A percentile compares a stretch with the other conserved stretches of the same genome.
phyloP scores from a whole-genome alignment of 2,113 vertebrate species.

The Dolichallabes microphthalmus region DNA sequence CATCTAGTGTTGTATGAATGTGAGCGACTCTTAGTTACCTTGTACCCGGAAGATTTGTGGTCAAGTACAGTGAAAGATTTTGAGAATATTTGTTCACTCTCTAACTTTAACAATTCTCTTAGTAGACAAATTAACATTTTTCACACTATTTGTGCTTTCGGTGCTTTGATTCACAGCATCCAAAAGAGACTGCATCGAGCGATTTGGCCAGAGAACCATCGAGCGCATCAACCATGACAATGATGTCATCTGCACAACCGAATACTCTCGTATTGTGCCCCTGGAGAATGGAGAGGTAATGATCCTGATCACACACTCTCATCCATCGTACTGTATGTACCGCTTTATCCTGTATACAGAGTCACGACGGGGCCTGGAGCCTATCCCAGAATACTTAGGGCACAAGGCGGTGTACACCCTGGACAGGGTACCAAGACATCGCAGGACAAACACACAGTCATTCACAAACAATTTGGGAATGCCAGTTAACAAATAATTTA shows the following conservation, averaged over 20 bases:
- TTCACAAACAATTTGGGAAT: too few species aligned
- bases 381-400: too few species aligned
- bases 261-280: constrained; percentile 92
- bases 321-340: too few species aligned
- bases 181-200: constrained; percentile 91
- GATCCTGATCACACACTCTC: neutral
- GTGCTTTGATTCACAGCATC: constrained; percentile 74
- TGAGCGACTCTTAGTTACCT: neutral
- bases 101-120: neutral
- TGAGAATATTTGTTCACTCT: neutral
- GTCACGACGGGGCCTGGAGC: too few species aligned
- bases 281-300: constrained; percentile 93
- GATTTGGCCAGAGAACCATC: constrained; percentile 83
- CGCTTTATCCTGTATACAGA: too few species aligned
- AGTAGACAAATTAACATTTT: neutral
- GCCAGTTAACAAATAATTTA: neutral
- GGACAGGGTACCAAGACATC: too few species aligned
- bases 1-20: neutral
- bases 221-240: constrained; percentile 82
- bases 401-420: too few species aligned
- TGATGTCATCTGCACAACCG: constrained; percentile 84
- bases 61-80: neutral
- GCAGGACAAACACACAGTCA: too few species aligned
- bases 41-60: neutral
- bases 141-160: neutral